Percentiles rank a stretch among this genome's conserved stretches.
Conservation (phyloP, 2,797 vertebrate genomes). For the Ispidina lecontei region DNA sequence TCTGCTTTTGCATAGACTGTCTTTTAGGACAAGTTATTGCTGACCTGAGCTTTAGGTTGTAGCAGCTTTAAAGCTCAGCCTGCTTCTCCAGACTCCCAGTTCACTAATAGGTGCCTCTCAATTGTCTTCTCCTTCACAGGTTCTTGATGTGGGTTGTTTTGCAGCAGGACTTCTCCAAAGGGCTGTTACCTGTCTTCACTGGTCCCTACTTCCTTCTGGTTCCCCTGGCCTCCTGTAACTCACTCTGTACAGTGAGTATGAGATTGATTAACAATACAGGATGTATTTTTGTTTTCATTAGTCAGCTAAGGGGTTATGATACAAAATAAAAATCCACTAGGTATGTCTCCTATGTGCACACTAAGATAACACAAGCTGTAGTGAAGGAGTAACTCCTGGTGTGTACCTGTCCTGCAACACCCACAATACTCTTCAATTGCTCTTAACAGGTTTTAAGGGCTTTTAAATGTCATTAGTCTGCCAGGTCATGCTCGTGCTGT, state of each 20-base stretch:
- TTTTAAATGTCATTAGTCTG: neutral
- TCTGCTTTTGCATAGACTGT: neutral
- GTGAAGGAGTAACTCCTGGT: neutral
- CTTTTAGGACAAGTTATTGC: too few species aligned
- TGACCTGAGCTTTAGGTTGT: neutral
- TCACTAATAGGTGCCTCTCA: neutral
- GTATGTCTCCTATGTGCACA: accelerated
- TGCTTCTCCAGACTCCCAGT: neutral
- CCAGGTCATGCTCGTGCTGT: too few species aligned
- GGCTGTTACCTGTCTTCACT: neutral
- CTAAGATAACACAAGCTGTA: neutral
- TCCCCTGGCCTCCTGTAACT: neutral
- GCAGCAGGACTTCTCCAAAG: neutral
- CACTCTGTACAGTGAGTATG: neutral
- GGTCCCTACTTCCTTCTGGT: neutral
- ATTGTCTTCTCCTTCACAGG: neutral
- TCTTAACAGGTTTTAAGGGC: neutral
- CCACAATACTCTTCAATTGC: neutral
- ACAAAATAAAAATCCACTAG: neutral
- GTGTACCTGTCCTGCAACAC: neutral
- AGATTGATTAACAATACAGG: neutral
- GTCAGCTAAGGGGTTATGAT: neutral
- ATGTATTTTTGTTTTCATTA: neutral
- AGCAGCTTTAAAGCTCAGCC: neutral
- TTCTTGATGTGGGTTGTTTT: neutral